Base-by-base conservation (phyloP, 2,797 vertebrate genomes). In the Macroramphosus scolopax region DNA sequence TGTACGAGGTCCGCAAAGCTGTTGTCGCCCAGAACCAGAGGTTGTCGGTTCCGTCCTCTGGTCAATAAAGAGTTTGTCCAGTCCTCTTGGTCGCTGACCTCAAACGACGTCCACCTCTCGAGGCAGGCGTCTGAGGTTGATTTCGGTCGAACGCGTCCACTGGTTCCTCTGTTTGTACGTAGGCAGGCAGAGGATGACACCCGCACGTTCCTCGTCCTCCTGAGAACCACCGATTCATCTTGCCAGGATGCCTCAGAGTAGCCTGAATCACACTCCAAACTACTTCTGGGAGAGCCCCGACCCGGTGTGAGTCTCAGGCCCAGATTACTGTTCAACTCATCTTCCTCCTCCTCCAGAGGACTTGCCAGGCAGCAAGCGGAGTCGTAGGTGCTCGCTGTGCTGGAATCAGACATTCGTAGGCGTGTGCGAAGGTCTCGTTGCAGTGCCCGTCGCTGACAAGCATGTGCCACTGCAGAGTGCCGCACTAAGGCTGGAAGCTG, bases 1-100 rank as follows among this genome's bases (percentile, higher is more conserved):
- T 96, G 92, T 49, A 98, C 92, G 68, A 98, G 85, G 72, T 98
- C 95, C 0, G 95, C 95, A 1, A 98, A 95, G 66, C 94, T 95
- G 73, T 97, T 97, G 86, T 98, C 95, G 0, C 95, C 95, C 41
- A 98, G 78, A 34, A 97, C 94, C 39, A 97, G 70, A 2, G 95
- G 95, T 35, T 95, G 94, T 5, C 95, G 92, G 78, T 94, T 98
- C 29, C 95, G 92, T 30, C 95, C 92, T 58, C 93, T 86, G 4
- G 91, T 96, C 74, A 98, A 71, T 51, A 98, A 78, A 0, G 93
- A 92, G 35, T 93, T 92, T 0, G 95, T 96, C 95, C 95, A 98
- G 80, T 98, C 95, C 51, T 88, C 89, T 0, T 90, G 75, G 51
- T 94, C 92, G 0, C 78, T 50, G 0, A 81, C 83, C 25, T 89